phyloP scores from a whole-genome alignment of 2,797 vertebrate genomes.

The Crocodylus rhombifer region DNA sequence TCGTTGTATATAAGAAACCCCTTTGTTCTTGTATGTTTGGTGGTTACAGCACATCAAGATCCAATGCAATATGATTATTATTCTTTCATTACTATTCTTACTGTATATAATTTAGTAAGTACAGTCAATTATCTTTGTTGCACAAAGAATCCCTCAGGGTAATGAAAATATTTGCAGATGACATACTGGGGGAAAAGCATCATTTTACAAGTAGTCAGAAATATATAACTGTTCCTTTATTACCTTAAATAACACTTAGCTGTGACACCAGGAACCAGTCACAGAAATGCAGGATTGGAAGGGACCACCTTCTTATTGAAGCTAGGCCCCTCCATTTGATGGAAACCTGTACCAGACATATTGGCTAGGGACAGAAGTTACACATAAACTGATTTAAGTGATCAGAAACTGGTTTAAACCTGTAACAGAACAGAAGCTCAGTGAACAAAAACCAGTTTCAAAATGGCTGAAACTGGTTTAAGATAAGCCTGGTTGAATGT shows the following conservation, averaged over 20 bases:
- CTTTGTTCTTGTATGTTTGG: constrained; percentile 13
- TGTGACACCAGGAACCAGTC: not conserved
- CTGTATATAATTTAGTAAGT: constrained; percentile 30
- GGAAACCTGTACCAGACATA: too few species aligned
- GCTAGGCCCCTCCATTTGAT: too few species aligned
- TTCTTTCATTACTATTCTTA: constrained; percentile 17
- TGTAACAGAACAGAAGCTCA: too few species aligned
- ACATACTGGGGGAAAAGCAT: constrained; percentile 6
- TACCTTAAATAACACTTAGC: not conserved
- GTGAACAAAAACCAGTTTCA: too few species aligned
- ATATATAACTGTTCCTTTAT: not conserved
- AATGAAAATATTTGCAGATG: constrained; percentile 28
- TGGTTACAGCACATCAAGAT: constrained; percentile 7
- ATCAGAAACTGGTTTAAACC: too few species aligned
- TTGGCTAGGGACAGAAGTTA: too few species aligned
- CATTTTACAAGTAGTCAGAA: not conserved
- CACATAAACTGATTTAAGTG: too few species aligned
- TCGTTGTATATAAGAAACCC: not conserved
- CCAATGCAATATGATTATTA: not conserved
- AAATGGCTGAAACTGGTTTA: too few species aligned
- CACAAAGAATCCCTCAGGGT: constrained; percentile 14
- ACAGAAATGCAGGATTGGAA: too few species aligned
- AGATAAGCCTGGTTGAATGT: too few species aligned
- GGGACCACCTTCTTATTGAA: too few species aligned
- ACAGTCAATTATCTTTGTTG: not conserved